Evolutionary conservation across 64 coral and sea anemone genomes (phyloP).

Genomic region (Actinia equina): DNA sequence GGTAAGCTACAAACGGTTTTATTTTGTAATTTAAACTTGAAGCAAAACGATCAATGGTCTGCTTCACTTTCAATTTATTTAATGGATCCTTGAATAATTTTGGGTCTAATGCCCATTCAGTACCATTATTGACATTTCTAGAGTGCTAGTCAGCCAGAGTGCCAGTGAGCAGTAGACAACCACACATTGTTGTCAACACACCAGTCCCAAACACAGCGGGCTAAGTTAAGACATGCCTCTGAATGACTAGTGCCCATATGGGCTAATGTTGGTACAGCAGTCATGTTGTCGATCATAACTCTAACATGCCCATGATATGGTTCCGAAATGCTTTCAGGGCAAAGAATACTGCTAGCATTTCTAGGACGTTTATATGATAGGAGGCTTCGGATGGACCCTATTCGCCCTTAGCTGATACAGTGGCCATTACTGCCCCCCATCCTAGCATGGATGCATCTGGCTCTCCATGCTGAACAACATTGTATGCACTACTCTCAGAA

Average conservation of each 20-base stretch:
- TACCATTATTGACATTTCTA: too few species aligned
- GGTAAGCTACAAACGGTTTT: too few species aligned
- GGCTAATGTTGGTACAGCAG: conserved; percentile 19
- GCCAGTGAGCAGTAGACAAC: neutral
- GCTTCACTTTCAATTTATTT: too few species aligned
- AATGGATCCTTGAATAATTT: too few species aligned
- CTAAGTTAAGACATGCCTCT: neutral
- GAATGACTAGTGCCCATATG: conserved; percentile 51
- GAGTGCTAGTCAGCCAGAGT: too few species aligned
- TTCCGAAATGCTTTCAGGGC: too few species aligned
- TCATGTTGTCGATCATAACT: neutral
- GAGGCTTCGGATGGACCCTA: conserved; percentile 11
- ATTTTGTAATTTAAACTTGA: too few species aligned
- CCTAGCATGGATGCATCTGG: conserved; percentile 45
- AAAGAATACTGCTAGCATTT: conserved; percentile 36
- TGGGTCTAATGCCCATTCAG: too few species aligned
- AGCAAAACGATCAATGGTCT: too few species aligned
- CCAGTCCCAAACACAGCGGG: conserved; percentile 26
- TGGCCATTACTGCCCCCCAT: conserved; percentile 25
- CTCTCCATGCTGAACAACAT: conserved; percentile 19
- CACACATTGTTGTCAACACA: conserved; percentile 26
- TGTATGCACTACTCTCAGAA: neutral
- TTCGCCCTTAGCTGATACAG: conserved; percentile 1
- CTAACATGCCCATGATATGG: too few species aligned
- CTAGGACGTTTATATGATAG: conserved; percentile 46